Base-by-base conservation (phyloP, 2,888 invertebrate species). In the Corythucha ciliata region DNA sequence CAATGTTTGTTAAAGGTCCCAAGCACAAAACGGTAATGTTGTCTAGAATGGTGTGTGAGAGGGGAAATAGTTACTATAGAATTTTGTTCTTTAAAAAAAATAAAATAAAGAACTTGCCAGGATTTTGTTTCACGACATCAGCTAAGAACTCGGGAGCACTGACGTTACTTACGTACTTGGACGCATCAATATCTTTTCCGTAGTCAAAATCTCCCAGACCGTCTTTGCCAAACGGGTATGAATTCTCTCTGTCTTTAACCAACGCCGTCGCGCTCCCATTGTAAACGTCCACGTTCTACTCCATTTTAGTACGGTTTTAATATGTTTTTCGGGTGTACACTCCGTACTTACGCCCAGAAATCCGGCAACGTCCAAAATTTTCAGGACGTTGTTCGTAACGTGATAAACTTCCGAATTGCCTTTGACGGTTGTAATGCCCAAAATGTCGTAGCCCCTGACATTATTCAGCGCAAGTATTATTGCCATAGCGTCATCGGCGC, bases 391-490 rank as follows among this genome's bases (percentile, higher is more conserved):
- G 1, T 56, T 56, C 25, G 67, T 67, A 0, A 71, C 76, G 57
- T 75, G 69, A 12, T 69, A 63, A 4, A 74, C 62, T 1, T 62
- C 57, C 0, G 73, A 71, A 60, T 76, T 77, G 2, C 78, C 78
- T 36, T 70, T 66, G 1, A 70, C 69, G 56, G 74, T 73, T 1
- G 76, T 77, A 41, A 78, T 71, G n/a, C 70, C 78, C 2, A 75
- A 34, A 6, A 77, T 62, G 41, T 72, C 64, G 4, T 68, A 64
- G 4, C 20, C 32, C 5, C 39, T 22, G 25, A 25, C 25, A n/a
- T 21, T 27, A 14, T 22, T 14, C 10, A 72, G 57, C 3, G 67
- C 62, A 29, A 72, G 56, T 29, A 72, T 58, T 45, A 74, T 64
- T 2, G 71, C 74, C 36, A 66, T 48, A 0, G 72, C 72, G 59